Evolutionary conservation across 92 coral and sea anemone species (phyloP).

Genomic region (Parazoanthus atlanticus): DNA sequence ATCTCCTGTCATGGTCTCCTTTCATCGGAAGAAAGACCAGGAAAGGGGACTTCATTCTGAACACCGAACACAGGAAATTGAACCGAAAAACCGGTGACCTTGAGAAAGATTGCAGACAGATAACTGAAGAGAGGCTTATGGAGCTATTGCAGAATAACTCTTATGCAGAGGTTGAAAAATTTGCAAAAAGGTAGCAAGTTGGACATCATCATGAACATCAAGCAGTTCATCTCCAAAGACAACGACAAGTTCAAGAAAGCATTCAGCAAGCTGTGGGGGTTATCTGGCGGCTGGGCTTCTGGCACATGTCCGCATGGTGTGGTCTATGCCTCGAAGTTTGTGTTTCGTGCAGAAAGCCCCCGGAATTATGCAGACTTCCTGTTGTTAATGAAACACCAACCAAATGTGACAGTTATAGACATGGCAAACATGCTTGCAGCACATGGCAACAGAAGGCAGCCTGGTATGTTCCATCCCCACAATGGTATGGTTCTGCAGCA

Average conservation of each 20-base stretch:
- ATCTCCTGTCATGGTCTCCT: slow-evolving; percentile 62
- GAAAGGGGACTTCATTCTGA: slow-evolving; percentile 34
- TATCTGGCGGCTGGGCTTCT: slow-evolving; percentile 77
- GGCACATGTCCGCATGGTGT: slow-evolving; percentile 66
- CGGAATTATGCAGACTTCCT: slow-evolving; percentile 57
- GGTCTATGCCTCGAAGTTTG: slow-evolving; percentile 62
- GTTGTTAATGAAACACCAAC: slow-evolving; percentile 52
- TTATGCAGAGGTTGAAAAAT: slow-evolving; percentile 45
- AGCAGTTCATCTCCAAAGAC: slow-evolving; percentile 49
- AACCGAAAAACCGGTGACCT: slow-evolving; percentile 43
- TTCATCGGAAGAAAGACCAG: slow-evolving; percentile 52
- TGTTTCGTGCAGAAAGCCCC: slow-evolving; percentile 64
- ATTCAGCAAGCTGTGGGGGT: slow-evolving; percentile 60
- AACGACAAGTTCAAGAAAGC: slow-evolving; percentile 63
- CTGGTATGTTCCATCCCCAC: slow-evolving; percentile 50
- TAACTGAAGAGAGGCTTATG: slow-evolving; percentile 61
- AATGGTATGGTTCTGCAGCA: slow-evolving; percentile 59
- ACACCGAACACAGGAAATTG: slow-evolving; percentile 62
- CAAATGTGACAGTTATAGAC: slow-evolving; percentile 58
- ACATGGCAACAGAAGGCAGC: slow-evolving; percentile 40
- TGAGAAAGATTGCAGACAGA: slow-evolving; percentile 52
- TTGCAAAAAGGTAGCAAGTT: slow-evolving; percentile 58
- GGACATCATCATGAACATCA: slow-evolving; percentile 46
- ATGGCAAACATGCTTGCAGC: slow-evolving; percentile 63
- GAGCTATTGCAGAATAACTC: slow-evolving; percentile 51